Conservation (phyloP, 2,113 vertebrate species). For the Sinocyclocheilus anophthalmus region DNA sequence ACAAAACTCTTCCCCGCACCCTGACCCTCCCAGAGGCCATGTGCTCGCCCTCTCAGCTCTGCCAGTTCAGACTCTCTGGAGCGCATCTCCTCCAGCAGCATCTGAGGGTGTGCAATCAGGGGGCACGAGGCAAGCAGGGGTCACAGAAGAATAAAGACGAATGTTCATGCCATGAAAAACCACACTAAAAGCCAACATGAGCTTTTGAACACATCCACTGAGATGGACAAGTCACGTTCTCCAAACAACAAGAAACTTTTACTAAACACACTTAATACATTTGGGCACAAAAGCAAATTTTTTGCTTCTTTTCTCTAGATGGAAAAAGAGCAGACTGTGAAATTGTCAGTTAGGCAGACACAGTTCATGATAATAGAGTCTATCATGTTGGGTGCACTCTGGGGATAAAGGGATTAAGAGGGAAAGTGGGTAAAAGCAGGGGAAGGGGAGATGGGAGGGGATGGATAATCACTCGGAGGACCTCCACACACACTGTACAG, state of each 20-base stretch:
- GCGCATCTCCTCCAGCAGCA: conserved; percentile 92
- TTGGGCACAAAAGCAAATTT: conserved; percentile 14
- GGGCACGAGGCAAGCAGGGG: conserved; percentile 67
- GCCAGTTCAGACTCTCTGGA: conserved; percentile 88
- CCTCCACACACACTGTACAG: conserved; percentile 22
- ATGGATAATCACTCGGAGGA: conserved; percentile 29
- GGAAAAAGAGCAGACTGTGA: conserved; percentile 22
- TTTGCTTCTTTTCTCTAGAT: conserved; percentile 27
- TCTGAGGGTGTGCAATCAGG: conserved; percentile 75
- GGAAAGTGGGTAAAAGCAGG: conserved; percentile 34
- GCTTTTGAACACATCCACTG: neutral
- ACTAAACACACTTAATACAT: neutral
- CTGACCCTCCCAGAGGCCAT: conserved; percentile 93
- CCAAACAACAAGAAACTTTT: neutral
- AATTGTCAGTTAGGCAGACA: conserved; percentile 19
- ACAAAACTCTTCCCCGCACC: conserved; percentile 94
- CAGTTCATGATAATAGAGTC: conserved; percentile 39
- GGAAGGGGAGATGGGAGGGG: conserved; percentile 11
- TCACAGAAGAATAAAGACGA: conserved; percentile 55
- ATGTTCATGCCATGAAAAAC: conserved; percentile 21
- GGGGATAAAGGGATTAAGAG: conserved; percentile 49
- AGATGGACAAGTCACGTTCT: neutral
- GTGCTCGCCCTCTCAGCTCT: conserved; percentile 91
- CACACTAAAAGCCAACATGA: conserved; percentile 7
- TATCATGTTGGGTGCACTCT: conserved; percentile 34